Conservation (phyloP, 2,888 invertebrate species). For the Nasonovia ribisnigri region DNA sequence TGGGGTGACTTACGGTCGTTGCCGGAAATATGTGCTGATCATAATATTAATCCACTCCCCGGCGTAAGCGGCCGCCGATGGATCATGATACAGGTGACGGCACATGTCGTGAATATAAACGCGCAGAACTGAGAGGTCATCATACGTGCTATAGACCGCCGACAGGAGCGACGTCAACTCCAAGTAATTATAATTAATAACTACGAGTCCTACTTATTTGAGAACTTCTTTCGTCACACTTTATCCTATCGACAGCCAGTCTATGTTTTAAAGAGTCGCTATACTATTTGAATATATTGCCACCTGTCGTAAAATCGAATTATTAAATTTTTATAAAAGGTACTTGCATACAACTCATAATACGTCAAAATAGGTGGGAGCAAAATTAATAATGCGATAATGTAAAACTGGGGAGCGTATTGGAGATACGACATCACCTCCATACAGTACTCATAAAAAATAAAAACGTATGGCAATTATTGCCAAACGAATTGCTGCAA, state of each 20-base stretch:
- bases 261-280: background rate
- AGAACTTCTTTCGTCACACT: background rate
- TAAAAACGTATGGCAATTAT: background rate
- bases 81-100: constrained; percentile 8
- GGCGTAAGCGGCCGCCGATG: background rate
- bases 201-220: background rate
- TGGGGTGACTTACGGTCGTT: background rate
- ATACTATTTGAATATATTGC: background rate
- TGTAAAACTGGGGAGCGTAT: background rate
- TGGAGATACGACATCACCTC: background rate
- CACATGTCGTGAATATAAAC: constrained; percentile 45
- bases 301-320: background rate
- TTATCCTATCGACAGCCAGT: background rate
- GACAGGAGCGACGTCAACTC: background rate
- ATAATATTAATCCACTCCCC: constrained; percentile 50
- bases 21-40: constrained; percentile 22
- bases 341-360: background rate
- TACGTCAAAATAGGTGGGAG: background rate
- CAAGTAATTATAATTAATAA: background rate
- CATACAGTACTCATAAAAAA: background rate
- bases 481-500: background rate
- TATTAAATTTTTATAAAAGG: background rate
- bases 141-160: background rate
- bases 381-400: background rate
- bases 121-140: constrained; percentile 3